Conservation (phyloP, 2,113 vertebrate genomes). For the Ornithorhynchus anatinus region DNA sequence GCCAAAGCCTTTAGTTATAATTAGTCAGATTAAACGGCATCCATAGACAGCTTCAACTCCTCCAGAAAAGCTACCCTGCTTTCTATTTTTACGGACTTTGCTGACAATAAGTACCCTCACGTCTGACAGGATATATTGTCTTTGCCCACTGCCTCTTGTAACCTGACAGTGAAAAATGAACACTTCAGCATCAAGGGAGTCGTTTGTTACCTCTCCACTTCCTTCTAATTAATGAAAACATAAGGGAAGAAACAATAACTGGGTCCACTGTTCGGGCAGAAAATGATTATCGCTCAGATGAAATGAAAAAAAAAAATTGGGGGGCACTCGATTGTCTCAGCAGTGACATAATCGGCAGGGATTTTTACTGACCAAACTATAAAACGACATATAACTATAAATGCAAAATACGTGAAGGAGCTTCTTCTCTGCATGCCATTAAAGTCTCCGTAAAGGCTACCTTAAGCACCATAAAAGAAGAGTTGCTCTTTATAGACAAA, state of each 20-base stretch:
- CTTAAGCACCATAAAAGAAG: slow-evolving; percentile 15
- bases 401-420: slow-evolving; percentile 42
- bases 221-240: slow-evolving; percentile 64
- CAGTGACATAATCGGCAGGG: slow-evolving; percentile 66
- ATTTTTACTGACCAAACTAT: slow-evolving; percentile 66
- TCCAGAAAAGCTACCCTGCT: slow-evolving; percentile 62
- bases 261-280: slow-evolving; percentile 45
- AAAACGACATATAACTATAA: slow-evolving; percentile 40
- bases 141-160: slow-evolving; percentile 65
- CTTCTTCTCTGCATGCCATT: neutral
- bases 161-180: slow-evolving; percentile 70
- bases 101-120: slow-evolving; percentile 65
- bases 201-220: slow-evolving; percentile 52
- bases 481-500: slow-evolving; percentile 1
- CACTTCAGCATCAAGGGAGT: slow-evolving; percentile 51
- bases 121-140: slow-evolving; percentile 61
- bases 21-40: slow-evolving; percentile 51
- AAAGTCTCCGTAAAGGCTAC: slow-evolving; percentile 11
- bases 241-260: slow-evolving; percentile 58
- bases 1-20: slow-evolving; percentile 58
- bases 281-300: slow-evolving; percentile 49
- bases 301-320: slow-evolving; percentile 40
- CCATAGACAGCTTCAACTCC: slow-evolving; percentile 51
- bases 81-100: slow-evolving; percentile 64
- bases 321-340: slow-evolving; percentile 61